Base-by-base conservation (phyloP, 2,888 invertebrate species). In the Argyresthia goedartella region DNA sequence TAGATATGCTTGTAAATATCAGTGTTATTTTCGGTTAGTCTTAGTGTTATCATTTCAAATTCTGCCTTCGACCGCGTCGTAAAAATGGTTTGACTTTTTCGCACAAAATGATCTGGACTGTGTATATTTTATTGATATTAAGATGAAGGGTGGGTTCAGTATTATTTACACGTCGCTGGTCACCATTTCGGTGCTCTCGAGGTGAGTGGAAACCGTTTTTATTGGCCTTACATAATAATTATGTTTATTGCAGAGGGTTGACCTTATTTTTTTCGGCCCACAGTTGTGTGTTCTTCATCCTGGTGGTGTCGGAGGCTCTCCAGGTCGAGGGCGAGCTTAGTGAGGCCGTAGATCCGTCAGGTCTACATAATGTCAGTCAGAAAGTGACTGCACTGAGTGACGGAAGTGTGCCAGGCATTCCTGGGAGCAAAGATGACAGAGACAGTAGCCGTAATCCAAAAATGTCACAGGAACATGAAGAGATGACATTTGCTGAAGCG, bases 91-190 rank as follows among this genome's bases (percentile, higher is more conserved):
- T 79, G 74, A 13, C 34, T 44, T 51, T 47, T 34, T 49, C 36
- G n/a, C 42, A 39, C 50, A 55, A 55, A 86, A 86, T 86, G 86
- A 63, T 81, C 82, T 75, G 69, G 76, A 80, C 71, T 76, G 77
- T 79, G 71, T 75, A 81, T 79, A 74, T 79, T 69, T 77, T 73
- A 76, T 58, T 81, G 63, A 77, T 79, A 73, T 71, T 85, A 89
- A 81, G 81, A 90, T 90, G 90, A 90, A 88, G 88, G 84, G 88
- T 74, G 87, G 87, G 66, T 74, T 89, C 68, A 84, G 84, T 71
- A 72, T 87, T 62, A 81, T 89, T 67, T 89, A 89, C 74, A 89
- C 89, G 85, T 88, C 87, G 69, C 77, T 90, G 68, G 81, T 90
- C 78, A 86, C 89, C 57, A 87, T 89, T 68, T 89, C 88, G 67